Percentiles rank a stretch among this genome's conserved stretches.
Conservation (phyloP, 2,113 vertebrate genomes). For the Meles meles region DNA sequence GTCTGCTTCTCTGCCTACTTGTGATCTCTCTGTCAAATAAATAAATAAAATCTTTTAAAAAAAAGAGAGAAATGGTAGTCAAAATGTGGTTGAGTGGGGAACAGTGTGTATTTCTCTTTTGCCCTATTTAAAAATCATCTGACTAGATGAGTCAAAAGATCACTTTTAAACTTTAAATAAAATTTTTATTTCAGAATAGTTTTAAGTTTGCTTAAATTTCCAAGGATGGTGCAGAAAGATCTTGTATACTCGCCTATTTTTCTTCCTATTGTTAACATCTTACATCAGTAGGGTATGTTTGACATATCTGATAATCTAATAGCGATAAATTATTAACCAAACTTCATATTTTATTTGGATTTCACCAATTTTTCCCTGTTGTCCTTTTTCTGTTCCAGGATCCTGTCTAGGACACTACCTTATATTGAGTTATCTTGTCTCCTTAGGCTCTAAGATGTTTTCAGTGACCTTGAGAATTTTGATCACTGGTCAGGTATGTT, state of each 20-base stretch:
- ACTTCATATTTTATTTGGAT: background rate
- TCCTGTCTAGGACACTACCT: background rate
- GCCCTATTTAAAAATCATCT: background rate
- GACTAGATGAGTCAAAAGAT: background rate
- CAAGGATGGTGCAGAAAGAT: background rate
- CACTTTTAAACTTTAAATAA: background rate
- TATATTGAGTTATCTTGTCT: background rate
- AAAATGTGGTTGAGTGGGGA: background rate
- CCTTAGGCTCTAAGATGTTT: background rate
- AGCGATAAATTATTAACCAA: background rate
- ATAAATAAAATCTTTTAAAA: too few relatives aligned
- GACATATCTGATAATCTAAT: background rate
- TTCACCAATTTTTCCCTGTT: background rate
- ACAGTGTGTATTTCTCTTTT: background rate
- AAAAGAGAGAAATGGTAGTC: background rate
- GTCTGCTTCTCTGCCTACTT: too few relatives aligned
- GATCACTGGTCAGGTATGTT: background rate
- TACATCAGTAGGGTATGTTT: background rate
- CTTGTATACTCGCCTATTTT: background rate
- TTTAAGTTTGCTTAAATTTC: slow-evolving; percentile 22
- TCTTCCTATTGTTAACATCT: background rate
- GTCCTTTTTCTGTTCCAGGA: background rate
- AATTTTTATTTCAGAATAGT: background rate
- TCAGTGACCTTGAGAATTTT: background rate
- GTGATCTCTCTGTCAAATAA: too few relatives aligned